These are phyloP conservation scores for Corella eumyota DNA, from an alignment of 23 tunicate species.

Conservation along the genomic window DNA sequence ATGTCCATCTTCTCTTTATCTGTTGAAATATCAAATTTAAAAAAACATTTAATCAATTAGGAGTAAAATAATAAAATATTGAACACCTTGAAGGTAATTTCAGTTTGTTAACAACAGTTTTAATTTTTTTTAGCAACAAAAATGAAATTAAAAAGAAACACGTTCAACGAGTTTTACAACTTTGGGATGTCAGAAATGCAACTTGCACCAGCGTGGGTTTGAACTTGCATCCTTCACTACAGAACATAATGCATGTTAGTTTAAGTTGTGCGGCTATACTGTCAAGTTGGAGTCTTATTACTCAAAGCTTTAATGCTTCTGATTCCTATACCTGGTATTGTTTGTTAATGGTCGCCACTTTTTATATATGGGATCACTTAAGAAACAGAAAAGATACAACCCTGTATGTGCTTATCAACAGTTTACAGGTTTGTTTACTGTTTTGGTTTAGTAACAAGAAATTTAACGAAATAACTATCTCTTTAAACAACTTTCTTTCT, in stretches of 20 bases:
- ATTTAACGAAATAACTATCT: too few relatives aligned
- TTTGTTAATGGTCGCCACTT: conserved; percentile 16
- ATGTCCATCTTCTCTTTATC: too few relatives aligned
- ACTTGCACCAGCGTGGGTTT: neutral
- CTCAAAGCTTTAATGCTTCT: conserved; percentile 20
- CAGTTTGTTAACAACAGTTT: too few relatives aligned
- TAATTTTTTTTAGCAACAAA: too few relatives aligned
- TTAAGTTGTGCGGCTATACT: neutral
- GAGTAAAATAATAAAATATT: too few relatives aligned
- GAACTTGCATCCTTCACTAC: too few relatives aligned
- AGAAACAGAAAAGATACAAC: neutral
- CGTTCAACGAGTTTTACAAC: neutral
- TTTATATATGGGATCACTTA: conserved; percentile 3
- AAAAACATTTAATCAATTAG: too few relatives aligned
- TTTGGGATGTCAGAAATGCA: conserved; percentile 2
- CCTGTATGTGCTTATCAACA: neutral
- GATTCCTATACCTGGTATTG: conserved; percentile 50
- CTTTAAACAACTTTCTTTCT: too few relatives aligned
- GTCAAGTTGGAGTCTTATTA: conserved; percentile 13
- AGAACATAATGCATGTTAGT: neutral
- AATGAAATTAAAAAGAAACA: conserved; percentile 13
- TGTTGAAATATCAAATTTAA: too few relatives aligned
- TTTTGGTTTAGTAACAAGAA: too few relatives aligned
- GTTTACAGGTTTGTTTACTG: conserved; percentile 3
- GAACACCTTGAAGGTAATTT: too few relatives aligned